These are phyloP conservation scores for Fringilla coelebs DNA, from an alignment of 2,797 vertebrate species.

Conservation along the genomic window DNA sequence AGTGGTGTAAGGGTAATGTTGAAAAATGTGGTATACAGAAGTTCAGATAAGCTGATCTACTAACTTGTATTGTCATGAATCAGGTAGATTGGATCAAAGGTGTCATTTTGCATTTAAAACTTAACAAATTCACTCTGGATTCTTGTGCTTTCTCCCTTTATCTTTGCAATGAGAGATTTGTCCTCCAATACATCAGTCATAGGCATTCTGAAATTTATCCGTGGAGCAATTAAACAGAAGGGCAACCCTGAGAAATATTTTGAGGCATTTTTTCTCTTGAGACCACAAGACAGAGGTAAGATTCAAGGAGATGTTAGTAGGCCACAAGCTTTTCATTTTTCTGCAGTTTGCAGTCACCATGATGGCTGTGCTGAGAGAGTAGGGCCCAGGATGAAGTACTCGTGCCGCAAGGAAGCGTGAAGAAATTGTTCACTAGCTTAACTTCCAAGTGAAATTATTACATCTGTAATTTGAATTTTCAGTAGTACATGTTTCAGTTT, in stretches of 20 bases:
- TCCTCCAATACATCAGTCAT: not conserved
- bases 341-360: not conserved
- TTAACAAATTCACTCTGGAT: not conserved
- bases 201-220: not conserved
- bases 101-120: not conserved
- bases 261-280: not conserved
- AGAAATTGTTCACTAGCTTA: not conserved
- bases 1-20: not conserved
- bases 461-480: not conserved
- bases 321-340: not conserved
- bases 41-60: not conserved
- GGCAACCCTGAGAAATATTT: not conserved
- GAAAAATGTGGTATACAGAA: not conserved
- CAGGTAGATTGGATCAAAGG: not conserved
- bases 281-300: not conserved
- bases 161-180: not conserved
- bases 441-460: not conserved
- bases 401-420: not conserved
- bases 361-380: not conserved
- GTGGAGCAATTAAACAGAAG: not conserved
- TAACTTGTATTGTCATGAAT: not conserved
- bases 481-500: not conserved
- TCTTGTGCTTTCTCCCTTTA: not conserved
- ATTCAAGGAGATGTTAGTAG: not conserved
- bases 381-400: not conserved